Evolutionary conservation across 2,113 vertebrate genomes (phyloP).

Genomic region (Pao palembangensis): DNA sequence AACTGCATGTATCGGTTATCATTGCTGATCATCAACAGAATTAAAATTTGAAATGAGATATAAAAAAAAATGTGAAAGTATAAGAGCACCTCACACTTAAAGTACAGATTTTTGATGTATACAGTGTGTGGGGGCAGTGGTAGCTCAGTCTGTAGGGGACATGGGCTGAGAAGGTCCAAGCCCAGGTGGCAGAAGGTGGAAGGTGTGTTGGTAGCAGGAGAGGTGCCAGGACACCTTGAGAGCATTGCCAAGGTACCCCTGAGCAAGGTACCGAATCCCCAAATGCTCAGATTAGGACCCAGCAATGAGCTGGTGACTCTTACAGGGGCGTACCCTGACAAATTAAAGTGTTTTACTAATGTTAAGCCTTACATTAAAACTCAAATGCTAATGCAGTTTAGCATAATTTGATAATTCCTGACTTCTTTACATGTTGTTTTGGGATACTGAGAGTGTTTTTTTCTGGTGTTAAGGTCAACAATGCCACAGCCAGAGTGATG

Average conservation of each 20-base stretch:
- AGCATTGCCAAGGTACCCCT: neutral
- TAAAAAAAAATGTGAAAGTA: neutral
- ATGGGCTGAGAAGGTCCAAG: too few species aligned
- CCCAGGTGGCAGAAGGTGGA: too few species aligned
- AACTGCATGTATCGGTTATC: conserved; percentile 66
- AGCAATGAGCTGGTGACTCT: too few species aligned
- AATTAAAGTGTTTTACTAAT: too few species aligned
- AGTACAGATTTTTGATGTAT: neutral
- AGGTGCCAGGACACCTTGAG: too few species aligned
- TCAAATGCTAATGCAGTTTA: neutral
- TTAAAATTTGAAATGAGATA: conserved; percentile 46
- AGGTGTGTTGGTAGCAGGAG: too few species aligned
- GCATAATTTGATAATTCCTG: conserved; percentile 6
- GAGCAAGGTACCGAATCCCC: too few species aligned
- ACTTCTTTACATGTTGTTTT: neutral
- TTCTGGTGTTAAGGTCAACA: conserved; percentile 87
- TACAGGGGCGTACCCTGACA: too few species aligned
- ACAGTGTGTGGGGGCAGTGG: too few species aligned
- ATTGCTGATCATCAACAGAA: conserved; percentile 65
- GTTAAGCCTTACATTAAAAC: too few species aligned
- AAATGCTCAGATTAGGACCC: too few species aligned
- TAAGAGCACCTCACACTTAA: conserved; percentile 21
- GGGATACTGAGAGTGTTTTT: conserved; percentile 30
- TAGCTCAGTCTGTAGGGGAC: too few species aligned
- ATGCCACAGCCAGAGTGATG: conserved; percentile 98